Evolutionary conservation across 2,888 invertebrate species (phyloP), one percentile per base, ranked within the genome.

Genomic region (Lithophane semibrunnea): DNA sequence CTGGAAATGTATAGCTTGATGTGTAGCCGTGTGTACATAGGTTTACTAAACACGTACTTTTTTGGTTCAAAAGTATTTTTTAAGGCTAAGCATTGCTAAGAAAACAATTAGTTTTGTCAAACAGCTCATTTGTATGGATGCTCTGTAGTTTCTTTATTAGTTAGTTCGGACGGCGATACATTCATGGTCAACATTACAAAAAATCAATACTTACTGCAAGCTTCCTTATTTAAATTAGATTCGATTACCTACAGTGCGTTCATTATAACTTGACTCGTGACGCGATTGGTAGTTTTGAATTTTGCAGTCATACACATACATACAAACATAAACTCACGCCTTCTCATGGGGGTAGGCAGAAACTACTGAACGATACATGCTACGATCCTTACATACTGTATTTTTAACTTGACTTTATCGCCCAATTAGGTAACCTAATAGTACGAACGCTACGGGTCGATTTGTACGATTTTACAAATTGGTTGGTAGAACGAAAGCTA

Each of bases 121-220:
- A 54, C 52, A n/a, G 52, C 80, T 79, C 74, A 80, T 79, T 79
- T 42, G 63, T 80, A 74, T 80, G 74, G 24, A 12, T 16, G 21
- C 54, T 37, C 71, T 58, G 37, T 70, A 47, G 44, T 66, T 56
- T 52, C 18, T 49, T 52, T 66, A 21, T 5, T n/a, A 67, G 8
- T 60, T 58, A 58, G 16, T 70, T 64, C 37, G 5, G 56, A 56
- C 49, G 10, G 18, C n/a, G 21, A 21, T 66, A 47, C 21, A 67
- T 49, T 77, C 77, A 82, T 49, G 78, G 73, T 42, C 82, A 21
- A 67, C 60, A 63, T 69, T 60, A 60, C 3, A 29, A 56, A 66
- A 29, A 56, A 76, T 52, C 70, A 56, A 9, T n/a, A 69, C 49
- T 3, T n/a, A 69, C 56, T 3, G 42, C n/a, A 52, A 5, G 37